Base-by-base conservation (phyloP, 2,888 invertebrate species). In the Calameuta idolon region DNA sequence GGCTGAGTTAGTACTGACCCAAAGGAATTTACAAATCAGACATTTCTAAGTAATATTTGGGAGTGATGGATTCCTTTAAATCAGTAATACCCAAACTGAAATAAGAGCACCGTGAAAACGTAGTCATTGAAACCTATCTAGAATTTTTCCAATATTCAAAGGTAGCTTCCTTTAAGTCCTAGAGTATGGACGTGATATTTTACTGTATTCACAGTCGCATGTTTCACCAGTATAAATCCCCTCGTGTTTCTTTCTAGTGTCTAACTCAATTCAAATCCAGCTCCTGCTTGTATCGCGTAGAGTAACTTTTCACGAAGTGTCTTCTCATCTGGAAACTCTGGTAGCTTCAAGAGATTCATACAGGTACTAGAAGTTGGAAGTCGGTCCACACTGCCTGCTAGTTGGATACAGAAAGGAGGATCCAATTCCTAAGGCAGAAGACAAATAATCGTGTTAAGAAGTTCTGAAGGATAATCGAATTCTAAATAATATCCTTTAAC, bases 331-430 rank as follows among this genome's bases (percentile, higher is more conserved):
- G 94, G 94, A 90, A 98, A 98, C 88, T 98, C 96, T 0, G 99
- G 99, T 85, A 99, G 93, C 92, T 99, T 99, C 81, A 99, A 93
- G 81, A 99, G 94, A 93, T 99, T 99, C 96, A 99, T 97, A 91
- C 99, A 99, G 5, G 99, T 99, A 91, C 98, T 98, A 12, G 99
- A 97, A 15, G 99, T 98, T 0, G 99, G 99, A 88, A 99, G 94
- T 23, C 98, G 95, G 90, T 98, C 97, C 84, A 97, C 95, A 75
- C 94, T 94, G 15, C 98, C 98, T 78, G 97, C 97, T 80, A 97
- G 96, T 89, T 99, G 98, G 88, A 99, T 98, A 90, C 98, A 98
- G 92, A 99, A 98, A 2, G 98, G 96, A 15, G 99, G 99, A 92
- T 97, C 97, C 82, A 99, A 92, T 90, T 99, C 98, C 97, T 98